phyloP scores from a whole-genome alignment of 2,113 vertebrate genomes.

The Chaetodon trifascialis region DNA sequence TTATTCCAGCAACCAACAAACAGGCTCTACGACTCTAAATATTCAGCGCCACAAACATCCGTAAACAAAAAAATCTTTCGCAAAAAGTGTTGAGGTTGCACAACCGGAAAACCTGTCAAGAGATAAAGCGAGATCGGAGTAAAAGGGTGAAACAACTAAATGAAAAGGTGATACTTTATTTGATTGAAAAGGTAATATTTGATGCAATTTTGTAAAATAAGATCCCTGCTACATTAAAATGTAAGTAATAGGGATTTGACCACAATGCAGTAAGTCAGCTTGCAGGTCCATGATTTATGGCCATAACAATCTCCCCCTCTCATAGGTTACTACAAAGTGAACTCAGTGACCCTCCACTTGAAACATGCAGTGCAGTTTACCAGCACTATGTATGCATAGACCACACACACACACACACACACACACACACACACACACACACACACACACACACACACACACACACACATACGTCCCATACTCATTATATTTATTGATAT shows the following conservation, averaged over 20 bases:
- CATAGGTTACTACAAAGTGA: constrained; percentile 24
- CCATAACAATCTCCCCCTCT: neutral
- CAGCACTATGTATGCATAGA: constrained; percentile 4
- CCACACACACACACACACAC: neutral
- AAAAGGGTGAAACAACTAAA: neutral
- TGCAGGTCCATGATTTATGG: constrained; percentile 15
- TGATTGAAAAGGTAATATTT: neutral
- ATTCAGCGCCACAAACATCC: neutral
- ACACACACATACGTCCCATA: neutral
- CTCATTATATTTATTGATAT: constrained; percentile 3
- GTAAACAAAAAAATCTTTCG: neutral
- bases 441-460: neutral
- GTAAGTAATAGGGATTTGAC: neutral
- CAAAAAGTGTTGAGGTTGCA: neutral
- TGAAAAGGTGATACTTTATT: neutral
- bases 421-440: constrained; percentile 6
- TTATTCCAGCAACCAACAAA: neutral
- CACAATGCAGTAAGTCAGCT: neutral
- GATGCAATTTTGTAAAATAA: neutral
- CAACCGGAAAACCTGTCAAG: neutral
- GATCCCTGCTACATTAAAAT: neutral
- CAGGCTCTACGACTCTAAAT: neutral
- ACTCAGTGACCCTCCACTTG: constrained; percentile 42
- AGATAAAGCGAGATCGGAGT: neutral
- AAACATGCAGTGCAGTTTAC: constrained; percentile 16